Evolutionary conservation across 2,888 invertebrate species (phyloP), one percentile per base, ranked within the genome.

Genomic region (Caenorhabditis panamensis): DNA sequence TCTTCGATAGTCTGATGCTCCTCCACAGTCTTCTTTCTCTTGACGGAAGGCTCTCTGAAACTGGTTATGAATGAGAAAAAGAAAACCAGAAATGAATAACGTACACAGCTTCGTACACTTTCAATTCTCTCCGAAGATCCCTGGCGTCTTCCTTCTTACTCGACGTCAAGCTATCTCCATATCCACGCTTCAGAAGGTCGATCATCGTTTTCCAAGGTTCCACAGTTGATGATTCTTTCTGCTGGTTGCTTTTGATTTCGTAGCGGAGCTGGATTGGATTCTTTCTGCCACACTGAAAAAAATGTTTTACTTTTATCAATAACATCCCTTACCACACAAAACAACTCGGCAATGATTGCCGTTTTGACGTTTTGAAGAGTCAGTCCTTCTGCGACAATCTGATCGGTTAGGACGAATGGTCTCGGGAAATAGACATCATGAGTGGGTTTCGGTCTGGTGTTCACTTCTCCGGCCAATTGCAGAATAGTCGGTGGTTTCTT

Each of bases 301-400:
- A 47, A 41, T 24, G 28, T 9, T 6, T 54, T 56, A 31, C 9
- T 9, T 4, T 51, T 47, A 8, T 36, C 36, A 11, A 36, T 2
- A 37, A 41, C 3, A 5, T 8, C 11, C 47, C 66, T 47, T 20
- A 88, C 87, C 62, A 86, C 63, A 51, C 86, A 85, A 62, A 75
- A 88, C 6, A 88, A 67, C 36, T 88, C 88, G 5, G 86, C 84
- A 0, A 88, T 36, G 18, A 84, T 82, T 0, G 85, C 82, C 56
- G 82, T 82, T 20, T 58, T 76, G 2, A 83, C 79, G 67, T 84
- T 82, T 11, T 49, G 20, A 20, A 67, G 13, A 6, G 75, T 82
- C 18, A 88, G 49, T 64, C 88, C 88, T 8, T 69, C 68, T 13
- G 53, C 53, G 1, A 87, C 41, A 13, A 79, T 67, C 9, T 61